These are phyloP conservation scores for Halichoerus grypus DNA, from an alignment of 2,113 vertebrate genomes.

Conservation along the genomic window DNA sequence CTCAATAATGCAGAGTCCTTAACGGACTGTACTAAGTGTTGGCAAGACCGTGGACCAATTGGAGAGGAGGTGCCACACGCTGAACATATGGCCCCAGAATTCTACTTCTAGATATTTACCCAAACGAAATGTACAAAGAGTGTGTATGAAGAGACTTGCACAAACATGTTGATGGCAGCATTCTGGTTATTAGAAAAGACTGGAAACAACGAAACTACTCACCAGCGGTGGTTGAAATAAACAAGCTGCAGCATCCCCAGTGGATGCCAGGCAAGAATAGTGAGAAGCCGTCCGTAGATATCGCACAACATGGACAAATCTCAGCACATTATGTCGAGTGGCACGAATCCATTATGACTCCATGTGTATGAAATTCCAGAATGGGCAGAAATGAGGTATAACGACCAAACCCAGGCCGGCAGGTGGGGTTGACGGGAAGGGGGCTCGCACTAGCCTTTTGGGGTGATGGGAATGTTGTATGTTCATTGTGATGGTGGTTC, in stretches of 20 bases:
- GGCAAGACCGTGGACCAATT: background rate
- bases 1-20: background rate
- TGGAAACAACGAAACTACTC: background rate
- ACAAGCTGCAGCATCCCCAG: accelerated
- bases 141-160: background rate
- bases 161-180: background rate
- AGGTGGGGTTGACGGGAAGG: background rate
- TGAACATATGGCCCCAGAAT: background rate
- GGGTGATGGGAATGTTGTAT: background rate
- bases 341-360: background rate
- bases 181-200: too few relatives aligned
- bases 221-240: background rate
- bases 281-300: background rate
- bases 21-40: background rate
- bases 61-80: background rate
- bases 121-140: background rate
- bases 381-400: too few relatives aligned
- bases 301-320: background rate
- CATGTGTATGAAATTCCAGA: background rate
- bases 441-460: accelerated
- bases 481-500: background rate
- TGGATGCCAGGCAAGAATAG: accelerated
- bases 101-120: background rate
- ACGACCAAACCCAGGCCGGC: background rate
- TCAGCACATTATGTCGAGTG: background rate